Evolutionary conservation across 2,113 vertebrate species (phyloP), one percentile per base, ranked within the genome.

Genomic region (Tretioscincus oriximinensis): DNA sequence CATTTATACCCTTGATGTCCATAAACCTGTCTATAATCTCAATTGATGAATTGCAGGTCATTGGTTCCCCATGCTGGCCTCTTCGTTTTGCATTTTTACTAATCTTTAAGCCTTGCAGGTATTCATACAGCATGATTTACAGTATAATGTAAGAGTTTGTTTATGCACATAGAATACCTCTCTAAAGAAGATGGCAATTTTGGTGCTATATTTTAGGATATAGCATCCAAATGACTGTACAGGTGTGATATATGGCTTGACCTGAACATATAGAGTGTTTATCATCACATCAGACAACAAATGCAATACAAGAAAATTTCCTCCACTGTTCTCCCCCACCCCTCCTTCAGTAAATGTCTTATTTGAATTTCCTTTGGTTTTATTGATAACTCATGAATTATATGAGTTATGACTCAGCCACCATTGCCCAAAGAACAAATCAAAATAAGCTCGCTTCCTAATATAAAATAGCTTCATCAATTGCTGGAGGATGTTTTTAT

Each of bases 1-100:
- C n/a, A n/a, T n/a, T n/a, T n/a, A n/a, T n/a, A n/a, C n/a, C n/a
- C n/a, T n/a, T n/a, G n/a, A n/a, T n/a, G n/a, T n/a, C n/a, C n/a
- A n/a, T n/a, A n/a, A n/a, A n/a, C n/a, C n/a, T n/a, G n/a, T n/a
- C n/a, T n/a, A n/a, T 35, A 84, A 88, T 71, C 82, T 76, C 77
- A 84, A 82, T 89, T 82, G 87, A 85, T 89, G 80, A 93, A 84
- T 93, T 91, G 82, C 67, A 92, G 75, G 82, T 70, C 90, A 85
- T 90, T 92, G 35, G 74, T 86, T 90, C 81, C 92, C 91, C 89
- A 82, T 88, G 28, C 45, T 85, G 84, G 22, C 82, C 73, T 88
- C 85, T 81, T 49, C 86, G 76, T 84, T 69, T 84, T 67, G 54
- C 58, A 87, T 87, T 92, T 73, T 90, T 89, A 75, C 31, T 78